Percentiles rank a stretch among this genome's conserved stretches.
phyloP scores from a whole-genome alignment of 2,797 vertebrate genomes.

The Phoebastria nigripes region DNA sequence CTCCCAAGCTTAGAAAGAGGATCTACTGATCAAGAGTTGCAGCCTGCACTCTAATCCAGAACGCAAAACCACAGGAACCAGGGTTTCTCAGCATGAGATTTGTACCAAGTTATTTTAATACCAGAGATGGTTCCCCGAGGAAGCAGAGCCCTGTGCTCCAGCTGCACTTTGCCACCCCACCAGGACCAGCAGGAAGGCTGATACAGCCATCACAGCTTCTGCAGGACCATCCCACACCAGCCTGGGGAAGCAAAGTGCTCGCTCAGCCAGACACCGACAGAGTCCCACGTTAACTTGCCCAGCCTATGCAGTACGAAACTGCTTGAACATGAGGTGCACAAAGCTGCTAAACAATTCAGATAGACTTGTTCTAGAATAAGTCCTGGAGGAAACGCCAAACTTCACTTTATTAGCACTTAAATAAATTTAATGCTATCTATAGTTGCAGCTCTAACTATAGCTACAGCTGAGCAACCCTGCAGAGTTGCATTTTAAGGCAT shows the following conservation, averaged over 20 bases:
- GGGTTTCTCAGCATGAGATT: not conserved
- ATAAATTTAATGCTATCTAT: conserved; percentile 49
- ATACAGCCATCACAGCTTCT: not conserved
- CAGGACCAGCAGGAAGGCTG: not conserved
- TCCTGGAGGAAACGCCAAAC: conserved; percentile 1
- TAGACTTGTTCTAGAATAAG: conserved; percentile 29
- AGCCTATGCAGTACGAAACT: not conserved
- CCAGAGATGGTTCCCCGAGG: not conserved
- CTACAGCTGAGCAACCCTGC: conserved; percentile 32
- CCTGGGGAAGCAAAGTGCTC: not conserved
- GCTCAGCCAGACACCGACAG: not conserved
- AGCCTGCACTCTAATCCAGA: not conserved
- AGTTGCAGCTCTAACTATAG: conserved; percentile 46
- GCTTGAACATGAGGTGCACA: not conserved
- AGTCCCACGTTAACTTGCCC: not conserved
- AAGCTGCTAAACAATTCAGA: not conserved
- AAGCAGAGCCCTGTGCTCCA: not conserved
- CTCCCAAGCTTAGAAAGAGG: not conserved
- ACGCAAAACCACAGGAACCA: not conserved
- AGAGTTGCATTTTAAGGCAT: conserved; percentile 39
- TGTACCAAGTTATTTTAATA: not conserved
- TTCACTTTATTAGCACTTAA: conserved; percentile 44
- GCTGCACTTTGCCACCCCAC: not conserved
- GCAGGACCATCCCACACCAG: not conserved
- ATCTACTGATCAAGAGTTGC: not conserved